Conservation (phyloP, 2,888 invertebrate species). For the Rapana venosa region DNA sequence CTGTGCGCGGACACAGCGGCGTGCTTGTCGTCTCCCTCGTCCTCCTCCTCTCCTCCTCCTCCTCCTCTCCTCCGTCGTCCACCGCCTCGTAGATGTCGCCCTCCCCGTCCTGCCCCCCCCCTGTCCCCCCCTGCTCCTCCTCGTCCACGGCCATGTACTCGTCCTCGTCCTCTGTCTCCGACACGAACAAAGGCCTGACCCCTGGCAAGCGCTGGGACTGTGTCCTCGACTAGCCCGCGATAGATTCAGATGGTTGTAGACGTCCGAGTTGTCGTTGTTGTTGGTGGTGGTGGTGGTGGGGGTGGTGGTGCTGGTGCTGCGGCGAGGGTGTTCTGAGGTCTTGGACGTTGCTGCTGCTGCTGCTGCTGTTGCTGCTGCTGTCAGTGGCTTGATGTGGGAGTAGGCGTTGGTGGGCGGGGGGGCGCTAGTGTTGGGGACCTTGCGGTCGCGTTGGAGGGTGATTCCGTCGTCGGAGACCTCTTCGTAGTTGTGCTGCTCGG, state of each 20-base stretch:
- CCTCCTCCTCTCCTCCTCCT: neutral
- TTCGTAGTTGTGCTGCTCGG: slow-evolving; percentile 41
- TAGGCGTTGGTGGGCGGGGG: neutral
- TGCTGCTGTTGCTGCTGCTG: neutral
- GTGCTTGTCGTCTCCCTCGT: no score
- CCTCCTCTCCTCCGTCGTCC: neutral
- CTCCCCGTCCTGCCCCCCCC: neutral
- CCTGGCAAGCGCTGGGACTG: neutral
- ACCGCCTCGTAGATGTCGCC: slow-evolving; percentile 20
- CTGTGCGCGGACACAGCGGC: slow-evolving; percentile 28
- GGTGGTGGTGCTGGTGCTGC: neutral
- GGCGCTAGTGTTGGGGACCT: neutral
- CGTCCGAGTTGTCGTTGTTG: neutral
- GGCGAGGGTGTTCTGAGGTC: neutral
- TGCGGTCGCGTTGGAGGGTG: neutral
- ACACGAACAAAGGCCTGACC: neutral
- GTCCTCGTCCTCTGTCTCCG: neutral
- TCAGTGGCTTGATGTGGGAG: slow-evolving; percentile 7
- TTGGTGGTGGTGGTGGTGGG: no score
- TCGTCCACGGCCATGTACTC: slow-evolving; percentile 35
- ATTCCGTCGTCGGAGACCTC: slow-evolving; percentile 40
- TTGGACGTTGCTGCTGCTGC: neutral
- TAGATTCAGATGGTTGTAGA: slow-evolving; percentile 36
- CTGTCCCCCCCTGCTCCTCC: neutral
- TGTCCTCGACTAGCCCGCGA: neutral